Evolutionary conservation across 2,113 vertebrate species (phyloP), one percentile per base, ranked within the genome.

Genomic region (Chaenocephalus aceratus): DNA sequence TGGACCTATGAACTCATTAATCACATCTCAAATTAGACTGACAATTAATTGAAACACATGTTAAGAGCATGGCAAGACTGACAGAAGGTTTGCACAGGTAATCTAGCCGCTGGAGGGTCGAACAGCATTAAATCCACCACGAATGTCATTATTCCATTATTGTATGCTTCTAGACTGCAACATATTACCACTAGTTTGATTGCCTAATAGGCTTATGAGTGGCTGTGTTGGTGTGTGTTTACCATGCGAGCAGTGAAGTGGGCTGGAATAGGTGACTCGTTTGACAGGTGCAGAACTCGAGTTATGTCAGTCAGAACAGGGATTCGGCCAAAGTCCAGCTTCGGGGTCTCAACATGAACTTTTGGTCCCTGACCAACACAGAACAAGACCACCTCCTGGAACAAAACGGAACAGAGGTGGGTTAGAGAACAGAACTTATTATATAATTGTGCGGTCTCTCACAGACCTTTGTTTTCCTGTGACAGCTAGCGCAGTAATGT

Each of bases 311-410:
- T 94, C 10, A 98, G 89, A 16, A 96, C 95, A 0, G 86, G 94
- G 89, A 97, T 94, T 21, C 0, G 85, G 64, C 97, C 96, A 11
- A 97, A 99, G 26, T 96, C 80, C 9, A 98, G 1, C 64, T 93
- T 79, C 14, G 49, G 60, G 0, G 82, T 93, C 11, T 79, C 75
- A 18, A 96, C 21, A 0, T 94, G 92, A 77, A 98, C 86, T 7
- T 95, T 85, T 0, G 97, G 96, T 65, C 97, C 96, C 86, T 94
- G 89, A 12, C 96, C 97, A 1, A 71, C 21, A 73, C 93, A 95
- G 58, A 73, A 85, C 81, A 98, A 15, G 3, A 53, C 36, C 51
- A 95, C 72, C 12, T 69, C 84, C 97, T 99, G 80, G 52, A 79
- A 80, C 7, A 80, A 36, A 78, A 71, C 36, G 36, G 14, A 36